Evolutionary conservation across 2,888 invertebrate species (phyloP).

Genomic region (Lottia gigantea): DNA sequence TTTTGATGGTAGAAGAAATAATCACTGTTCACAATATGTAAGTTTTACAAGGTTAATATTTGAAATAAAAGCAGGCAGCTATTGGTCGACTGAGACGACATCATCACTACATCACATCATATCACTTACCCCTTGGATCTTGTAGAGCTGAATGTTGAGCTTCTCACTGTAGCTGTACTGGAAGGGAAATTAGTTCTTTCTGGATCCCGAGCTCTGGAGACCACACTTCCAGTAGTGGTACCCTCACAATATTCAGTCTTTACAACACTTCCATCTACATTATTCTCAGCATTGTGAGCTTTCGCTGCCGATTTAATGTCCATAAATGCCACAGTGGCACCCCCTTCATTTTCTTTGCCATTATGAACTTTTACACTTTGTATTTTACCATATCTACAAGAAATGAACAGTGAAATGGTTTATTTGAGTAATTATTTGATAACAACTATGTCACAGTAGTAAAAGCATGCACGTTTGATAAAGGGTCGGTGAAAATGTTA

Average conservation of each 20-base stretch:
- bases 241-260: conserved; percentile 92
- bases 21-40: too few relatives aligned
- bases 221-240: conserved; percentile 57
- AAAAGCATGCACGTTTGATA: too few relatives aligned
- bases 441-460: too few relatives aligned
- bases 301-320: conserved; percentile 96
- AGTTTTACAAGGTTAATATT: too few relatives aligned
- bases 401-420: conserved; percentile 23
- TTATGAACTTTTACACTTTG: conserved; percentile 94
- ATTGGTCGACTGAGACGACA: not conserved
- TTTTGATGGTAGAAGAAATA: too few relatives aligned
- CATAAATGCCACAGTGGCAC: conserved; percentile 77
- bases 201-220: conserved; percentile 48
- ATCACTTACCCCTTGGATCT: conserved; percentile 22
- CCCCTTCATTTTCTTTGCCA: conserved; percentile 54
- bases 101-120: conserved; percentile 8
- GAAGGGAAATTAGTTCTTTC: conserved; percentile 23
- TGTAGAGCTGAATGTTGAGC: conserved; percentile 3
- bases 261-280: conserved; percentile 78
- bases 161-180: not conserved
- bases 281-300: conserved; percentile 90
- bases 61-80: too few relatives aligned
- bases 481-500: too few relatives aligned
- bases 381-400: conserved; percentile 93
- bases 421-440: too few relatives aligned